A percentile compares a stretch with the other conserved stretches of the same genome.
These are phyloP conservation scores for Aradophagus sp. DNA, from an alignment of 1,140 invertebrate species.

Conservation along the genomic window DNA sequence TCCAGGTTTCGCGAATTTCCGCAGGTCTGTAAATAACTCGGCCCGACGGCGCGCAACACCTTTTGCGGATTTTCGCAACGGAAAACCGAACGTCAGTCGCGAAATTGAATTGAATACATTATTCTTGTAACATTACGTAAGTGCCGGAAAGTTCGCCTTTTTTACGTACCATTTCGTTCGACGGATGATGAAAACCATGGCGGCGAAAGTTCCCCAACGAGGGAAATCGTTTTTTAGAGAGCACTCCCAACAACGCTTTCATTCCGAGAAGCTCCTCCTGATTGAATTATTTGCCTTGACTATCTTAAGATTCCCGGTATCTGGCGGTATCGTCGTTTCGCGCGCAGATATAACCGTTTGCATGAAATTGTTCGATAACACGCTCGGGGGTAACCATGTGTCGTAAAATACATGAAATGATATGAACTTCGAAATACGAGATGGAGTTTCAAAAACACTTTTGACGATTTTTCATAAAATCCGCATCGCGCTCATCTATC, in stretches of 20 bases:
- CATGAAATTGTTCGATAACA: conserved; percentile 43
- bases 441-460: conserved; percentile 25
- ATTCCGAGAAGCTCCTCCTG: conserved; percentile 16
- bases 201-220: conserved; percentile 14
- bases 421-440: conserved; percentile 8
- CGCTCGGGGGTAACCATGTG: conserved; percentile 37
- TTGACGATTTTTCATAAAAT: conserved; percentile 11
- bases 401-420: conserved; percentile 37
- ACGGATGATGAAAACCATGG: conserved; percentile 18
- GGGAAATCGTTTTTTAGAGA: conserved; percentile 6
- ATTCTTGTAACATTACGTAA: conserved; percentile 9
- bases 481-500: conserved; percentile 5
- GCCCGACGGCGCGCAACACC: too few relatives aligned
- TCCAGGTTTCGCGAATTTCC: too few relatives aligned
- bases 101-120: background rate
- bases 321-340: conserved; percentile 30
- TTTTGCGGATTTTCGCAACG: too few relatives aligned
- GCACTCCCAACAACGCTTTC: conserved; percentile 20
- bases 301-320: conserved; percentile 36
- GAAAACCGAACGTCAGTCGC: too few relatives aligned
- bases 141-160: background rate
- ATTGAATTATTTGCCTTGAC: conserved; percentile 53
- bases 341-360: conserved; percentile 46
- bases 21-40: too few relatives aligned
- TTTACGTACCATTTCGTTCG: background rate